Conservation (phyloP, 2,797 vertebrate genomes). For the Saguinus oedipus region DNA sequence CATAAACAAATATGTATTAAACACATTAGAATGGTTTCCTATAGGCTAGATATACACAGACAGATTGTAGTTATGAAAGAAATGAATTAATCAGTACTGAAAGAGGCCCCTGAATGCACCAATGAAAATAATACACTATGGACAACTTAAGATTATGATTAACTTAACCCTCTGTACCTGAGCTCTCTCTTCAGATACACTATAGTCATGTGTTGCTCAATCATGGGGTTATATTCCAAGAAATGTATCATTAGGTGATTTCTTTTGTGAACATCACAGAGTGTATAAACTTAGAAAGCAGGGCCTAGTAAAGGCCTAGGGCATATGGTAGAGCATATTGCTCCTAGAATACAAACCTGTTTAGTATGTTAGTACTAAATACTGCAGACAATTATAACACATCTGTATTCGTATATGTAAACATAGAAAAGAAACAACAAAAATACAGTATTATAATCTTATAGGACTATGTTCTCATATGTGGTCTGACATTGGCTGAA, state of each 20-base stretch:
- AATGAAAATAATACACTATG: neutral
- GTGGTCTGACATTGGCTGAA: neutral
- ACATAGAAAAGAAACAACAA: neutral
- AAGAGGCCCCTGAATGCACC: neutral
- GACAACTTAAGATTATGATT: neutral
- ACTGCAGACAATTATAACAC: no score
- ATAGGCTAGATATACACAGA: neutral
- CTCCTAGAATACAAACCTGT: neutral
- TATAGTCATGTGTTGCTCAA: neutral
- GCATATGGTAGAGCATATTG: neutral
- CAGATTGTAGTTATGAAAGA: neutral
- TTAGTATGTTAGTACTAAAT: neutral
- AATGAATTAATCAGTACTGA: neutral
- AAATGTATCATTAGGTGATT: neutral
- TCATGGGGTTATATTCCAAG: no score
- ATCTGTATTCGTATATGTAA: neutral
- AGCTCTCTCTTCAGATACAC: neutral
- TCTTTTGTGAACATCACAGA: neutral
- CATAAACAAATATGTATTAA: neutral
- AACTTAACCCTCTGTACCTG: neutral
- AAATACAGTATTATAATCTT: neutral
- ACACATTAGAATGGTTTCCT: neutral
- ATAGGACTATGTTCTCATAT: neutral
- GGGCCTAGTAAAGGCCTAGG: neutral
- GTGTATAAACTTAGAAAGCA: neutral